phyloP scores from a whole-genome alignment of 1,140 invertebrate species.

The Leptopilina boulardi region DNA sequence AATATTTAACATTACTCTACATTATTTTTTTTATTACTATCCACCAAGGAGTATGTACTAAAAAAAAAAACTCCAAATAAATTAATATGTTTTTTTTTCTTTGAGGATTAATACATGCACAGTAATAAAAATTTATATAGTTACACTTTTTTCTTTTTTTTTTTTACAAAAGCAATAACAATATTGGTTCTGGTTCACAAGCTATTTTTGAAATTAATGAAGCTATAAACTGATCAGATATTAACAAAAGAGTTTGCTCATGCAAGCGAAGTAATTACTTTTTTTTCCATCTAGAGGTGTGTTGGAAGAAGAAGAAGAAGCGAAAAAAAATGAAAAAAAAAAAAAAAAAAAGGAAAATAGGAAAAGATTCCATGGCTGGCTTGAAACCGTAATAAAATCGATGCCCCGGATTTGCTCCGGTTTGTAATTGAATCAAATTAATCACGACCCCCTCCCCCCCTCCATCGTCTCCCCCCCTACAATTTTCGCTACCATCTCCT shows the following conservation, averaged over 20 bases:
- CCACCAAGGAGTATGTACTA: too few species aligned
- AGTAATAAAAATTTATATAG: not conserved
- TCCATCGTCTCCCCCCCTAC: slow-evolving; percentile 45
- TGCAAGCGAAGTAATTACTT: slow-evolving; percentile 7
- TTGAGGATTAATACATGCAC: too few species aligned
- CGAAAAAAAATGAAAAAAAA: not conserved
- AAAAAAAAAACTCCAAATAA: too few species aligned
- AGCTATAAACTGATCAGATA: not conserved
- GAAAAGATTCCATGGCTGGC: slow-evolving; percentile 44
- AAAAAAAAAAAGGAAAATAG: not conserved
- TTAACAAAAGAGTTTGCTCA: not conserved
- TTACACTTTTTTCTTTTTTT: too few species aligned
- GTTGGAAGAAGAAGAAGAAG: slow-evolving; percentile 20
- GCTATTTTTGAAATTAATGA: not conserved
- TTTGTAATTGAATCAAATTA: slow-evolving; percentile 66
- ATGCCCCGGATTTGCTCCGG: slow-evolving; percentile 55
- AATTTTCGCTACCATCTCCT: slow-evolving; percentile 53
- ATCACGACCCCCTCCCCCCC: slow-evolving; percentile 51
- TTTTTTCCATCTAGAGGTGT: not conserved
- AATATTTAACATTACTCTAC: too few species aligned
- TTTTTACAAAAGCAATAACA: not conserved
- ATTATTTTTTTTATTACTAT: too few species aligned
- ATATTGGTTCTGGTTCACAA: too few species aligned
- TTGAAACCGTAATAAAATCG: slow-evolving; percentile 58
- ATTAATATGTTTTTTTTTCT: too few species aligned